phyloP scores from a whole-genome alignment of 2,888 invertebrate genomes.

The Hemithea aestivaria region DNA sequence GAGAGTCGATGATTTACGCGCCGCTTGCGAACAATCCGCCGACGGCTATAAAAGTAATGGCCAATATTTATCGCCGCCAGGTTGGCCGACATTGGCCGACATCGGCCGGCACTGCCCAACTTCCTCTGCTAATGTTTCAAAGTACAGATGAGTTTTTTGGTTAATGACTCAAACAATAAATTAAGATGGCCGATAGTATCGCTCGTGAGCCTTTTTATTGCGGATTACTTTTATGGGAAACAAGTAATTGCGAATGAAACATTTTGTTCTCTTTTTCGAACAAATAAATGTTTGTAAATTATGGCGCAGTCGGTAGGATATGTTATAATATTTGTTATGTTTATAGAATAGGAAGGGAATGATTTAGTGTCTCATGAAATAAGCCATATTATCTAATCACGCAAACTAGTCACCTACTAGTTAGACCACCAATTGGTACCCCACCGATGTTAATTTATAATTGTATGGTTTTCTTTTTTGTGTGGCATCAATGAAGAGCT shows the following conservation, averaged over 20 bases:
- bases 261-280: no score
- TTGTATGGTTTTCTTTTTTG: no score
- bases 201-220: neutral
- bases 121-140: constrained; percentile 10
- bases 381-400: no score
- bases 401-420: no score
- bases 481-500: no score
- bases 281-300: no score
- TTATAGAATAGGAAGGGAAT: no score
- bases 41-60: constrained; percentile 23
- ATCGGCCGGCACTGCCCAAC: constrained; percentile 6
- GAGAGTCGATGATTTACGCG: constrained; percentile 11
- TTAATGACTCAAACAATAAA: constrained; percentile 7
- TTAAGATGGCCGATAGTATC: neutral
- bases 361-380: no score
- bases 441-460: no score
- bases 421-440: no score
- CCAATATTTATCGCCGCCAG: constrained; percentile 16
- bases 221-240: neutral
- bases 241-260: neutral
- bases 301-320: no score
- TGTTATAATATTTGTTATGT: no score
- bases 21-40: constrained; percentile 20
- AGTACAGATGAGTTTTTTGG: constrained; percentile 8
- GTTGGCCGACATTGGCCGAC: constrained; percentile 4